phyloP scores from a whole-genome alignment of 2,888 invertebrate genomes.

The Holacanthella duospinosa region DNA sequence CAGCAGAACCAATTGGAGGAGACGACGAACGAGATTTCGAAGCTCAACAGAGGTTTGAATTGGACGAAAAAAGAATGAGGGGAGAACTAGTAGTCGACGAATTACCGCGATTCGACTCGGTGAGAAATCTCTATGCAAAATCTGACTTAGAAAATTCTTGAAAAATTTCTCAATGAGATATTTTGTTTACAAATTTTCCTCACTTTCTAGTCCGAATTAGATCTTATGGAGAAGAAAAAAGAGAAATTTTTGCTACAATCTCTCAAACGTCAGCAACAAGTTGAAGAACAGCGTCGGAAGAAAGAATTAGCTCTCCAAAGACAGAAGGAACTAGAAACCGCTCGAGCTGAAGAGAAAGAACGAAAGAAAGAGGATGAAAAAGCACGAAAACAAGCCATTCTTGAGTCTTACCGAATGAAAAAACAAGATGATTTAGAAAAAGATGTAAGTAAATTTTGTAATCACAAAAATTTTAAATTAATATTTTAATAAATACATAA shows the following conservation, averaged over 20 bases:
- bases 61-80: slow-evolving; percentile 16
- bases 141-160: no score
- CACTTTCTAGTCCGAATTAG: slow-evolving; percentile 50
- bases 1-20: slow-evolving; percentile 29
- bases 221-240: slow-evolving; percentile 86
- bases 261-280: slow-evolving; percentile 77
- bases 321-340: slow-evolving; percentile 54
- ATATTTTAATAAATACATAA: no score
- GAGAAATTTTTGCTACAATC: slow-evolving; percentile 82
- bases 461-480: neutral
- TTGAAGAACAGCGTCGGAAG: slow-evolving; percentile 71
- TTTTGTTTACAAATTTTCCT: neutral
- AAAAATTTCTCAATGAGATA: neutral
- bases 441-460: neutral
- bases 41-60: slow-evolving; percentile 6
- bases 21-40: slow-evolving; percentile 20
- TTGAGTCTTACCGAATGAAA: slow-evolving; percentile 85
- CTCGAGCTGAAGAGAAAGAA: slow-evolving; percentile 57
- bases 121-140: no score
- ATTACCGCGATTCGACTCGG: slow-evolving; percentile 33
- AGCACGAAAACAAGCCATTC: slow-evolving; percentile 71
- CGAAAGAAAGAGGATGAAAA: slow-evolving; percentile 70
- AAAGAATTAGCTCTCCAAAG: slow-evolving; percentile 72
- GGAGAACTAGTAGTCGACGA: slow-evolving; percentile 37
- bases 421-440: slow-evolving; percentile 48